Evolutionary conservation across 2,797 vertebrate species (phyloP).

Genomic region (Linurgus olivaceus): DNA sequence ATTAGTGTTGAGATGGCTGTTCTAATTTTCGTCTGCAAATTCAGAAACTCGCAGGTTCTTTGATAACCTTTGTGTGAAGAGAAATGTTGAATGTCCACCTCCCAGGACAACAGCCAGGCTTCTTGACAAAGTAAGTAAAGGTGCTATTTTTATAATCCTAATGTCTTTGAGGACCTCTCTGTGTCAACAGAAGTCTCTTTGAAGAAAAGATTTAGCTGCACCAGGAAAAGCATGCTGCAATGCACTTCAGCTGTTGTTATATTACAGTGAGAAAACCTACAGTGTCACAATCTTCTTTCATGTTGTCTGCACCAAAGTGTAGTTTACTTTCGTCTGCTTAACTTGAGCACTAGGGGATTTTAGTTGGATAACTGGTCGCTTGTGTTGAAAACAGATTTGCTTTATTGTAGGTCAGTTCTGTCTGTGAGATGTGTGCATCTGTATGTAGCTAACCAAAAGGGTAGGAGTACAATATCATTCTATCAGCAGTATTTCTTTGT

Average conservation of each 20-base stretch:
- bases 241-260: background rate
- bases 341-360: background rate
- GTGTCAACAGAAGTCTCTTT: background rate
- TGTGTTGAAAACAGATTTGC: background rate
- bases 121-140: slow-evolving; percentile 88
- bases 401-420: background rate
- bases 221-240: background rate
- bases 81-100: slow-evolving; percentile 88
- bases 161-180: background rate
- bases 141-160: background rate
- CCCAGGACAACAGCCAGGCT: slow-evolving; percentile 95
- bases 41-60: slow-evolving; percentile 92
- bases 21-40: background rate
- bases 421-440: background rate
- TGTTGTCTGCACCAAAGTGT: background rate
- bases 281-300: background rate
- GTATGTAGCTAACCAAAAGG: background rate
- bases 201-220: background rate
- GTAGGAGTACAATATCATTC: background rate
- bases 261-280: background rate
- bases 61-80: slow-evolving; percentile 87
- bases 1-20: background rate
- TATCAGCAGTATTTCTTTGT: background rate
- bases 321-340: background rate
- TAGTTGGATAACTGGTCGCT: background rate